phyloP scores from a whole-genome alignment of 2,113 vertebrate genomes.

The Menura novaehollandiae region DNA sequence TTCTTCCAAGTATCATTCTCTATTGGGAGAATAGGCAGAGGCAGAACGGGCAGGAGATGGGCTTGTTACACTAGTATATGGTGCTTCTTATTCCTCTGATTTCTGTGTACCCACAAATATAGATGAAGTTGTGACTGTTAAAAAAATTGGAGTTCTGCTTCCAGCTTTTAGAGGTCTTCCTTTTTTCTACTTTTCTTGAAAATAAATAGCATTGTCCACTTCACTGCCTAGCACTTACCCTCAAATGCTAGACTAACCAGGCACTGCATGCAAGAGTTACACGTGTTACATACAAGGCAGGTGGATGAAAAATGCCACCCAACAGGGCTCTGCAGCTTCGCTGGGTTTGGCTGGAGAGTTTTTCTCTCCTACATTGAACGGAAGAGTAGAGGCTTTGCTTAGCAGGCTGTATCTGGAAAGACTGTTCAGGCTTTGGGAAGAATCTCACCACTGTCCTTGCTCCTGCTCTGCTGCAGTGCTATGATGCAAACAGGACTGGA shows the following conservation, averaged over 20 bases:
- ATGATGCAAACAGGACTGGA: neutral
- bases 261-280: neutral
- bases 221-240: neutral
- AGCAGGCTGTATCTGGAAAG: neutral
- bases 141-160: neutral
- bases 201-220: neutral
- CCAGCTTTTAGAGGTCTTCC: neutral
- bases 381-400: neutral
- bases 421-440: neutral
- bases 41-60: neutral
- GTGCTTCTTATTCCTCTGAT: neutral
- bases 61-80: neutral
- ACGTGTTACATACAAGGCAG: accelerated
- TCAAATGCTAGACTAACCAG: neutral
- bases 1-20: neutral
- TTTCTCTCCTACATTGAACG: neutral
- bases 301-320: neutral
- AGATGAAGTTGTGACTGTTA: neutral
- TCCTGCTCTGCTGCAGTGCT: neutral
- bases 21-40: neutral
- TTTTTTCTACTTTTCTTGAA: neutral
- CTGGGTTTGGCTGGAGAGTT: neutral
- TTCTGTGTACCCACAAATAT: neutral
- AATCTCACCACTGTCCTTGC: neutral
- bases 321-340: neutral